Evolutionary conservation across 2,113 vertebrate species (phyloP).

Genomic region (Pelmatolapia mariae): DNA sequence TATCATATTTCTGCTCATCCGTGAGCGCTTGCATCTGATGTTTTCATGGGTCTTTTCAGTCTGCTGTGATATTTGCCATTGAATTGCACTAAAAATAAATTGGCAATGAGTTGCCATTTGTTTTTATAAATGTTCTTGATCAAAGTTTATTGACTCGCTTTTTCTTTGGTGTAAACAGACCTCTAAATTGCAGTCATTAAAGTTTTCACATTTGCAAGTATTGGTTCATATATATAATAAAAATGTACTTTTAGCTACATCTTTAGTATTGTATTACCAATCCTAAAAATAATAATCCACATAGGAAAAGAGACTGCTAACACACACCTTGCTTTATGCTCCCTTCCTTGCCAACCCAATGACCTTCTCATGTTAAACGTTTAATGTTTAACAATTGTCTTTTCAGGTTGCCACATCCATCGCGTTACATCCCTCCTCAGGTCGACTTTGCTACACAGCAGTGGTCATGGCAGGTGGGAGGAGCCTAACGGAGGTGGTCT

Average conservation of each 20-base stretch:
- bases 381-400: neutral
- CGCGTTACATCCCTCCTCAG: conserved; percentile 73
- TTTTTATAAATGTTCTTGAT: neutral
- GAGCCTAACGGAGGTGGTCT: conserved; percentile 54
- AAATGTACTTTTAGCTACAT: neutral
- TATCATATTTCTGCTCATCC: neutral
- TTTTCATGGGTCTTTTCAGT: neutral
- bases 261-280: neutral
- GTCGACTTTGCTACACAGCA: conserved; percentile 79
- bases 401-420: conserved; percentile 60
- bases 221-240: neutral
- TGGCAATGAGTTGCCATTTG: neutral
- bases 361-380: neutral
- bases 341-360: neutral
- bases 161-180: neutral
- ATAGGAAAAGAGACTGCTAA: neutral
- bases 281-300: neutral
- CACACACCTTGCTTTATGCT: neutral
- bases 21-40: neutral
- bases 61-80: neutral
- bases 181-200: neutral
- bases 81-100: neutral
- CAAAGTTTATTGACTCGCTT: neutral
- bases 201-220: neutral
- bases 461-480: neutral